Percentiles rank a stretch among this genome's conserved stretches.
phyloP scores from a whole-genome alignment of 2,888 invertebrate genomes.

The Eumerus sabulonum region DNA sequence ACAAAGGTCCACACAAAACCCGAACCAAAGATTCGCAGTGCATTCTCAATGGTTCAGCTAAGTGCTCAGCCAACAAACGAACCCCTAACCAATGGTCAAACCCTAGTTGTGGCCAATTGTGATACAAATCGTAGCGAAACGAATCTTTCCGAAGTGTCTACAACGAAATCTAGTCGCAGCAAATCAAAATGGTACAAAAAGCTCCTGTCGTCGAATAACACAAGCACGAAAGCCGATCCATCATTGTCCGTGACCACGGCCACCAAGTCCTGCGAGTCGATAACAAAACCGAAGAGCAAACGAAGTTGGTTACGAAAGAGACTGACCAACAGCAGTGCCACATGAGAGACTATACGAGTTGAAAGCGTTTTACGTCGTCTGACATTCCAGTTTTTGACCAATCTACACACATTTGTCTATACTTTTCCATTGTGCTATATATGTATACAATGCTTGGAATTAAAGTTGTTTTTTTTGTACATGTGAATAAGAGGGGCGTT shows the following conservation, averaged over 20 bases:
- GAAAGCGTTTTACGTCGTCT: neutral
- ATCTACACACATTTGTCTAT: constrained; percentile 10
- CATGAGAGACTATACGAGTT: neutral
- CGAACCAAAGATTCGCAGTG: constrained; percentile 26
- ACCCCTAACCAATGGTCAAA: neutral
- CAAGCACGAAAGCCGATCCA: constrained; percentile 11
- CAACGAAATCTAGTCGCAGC: constrained; percentile 40
- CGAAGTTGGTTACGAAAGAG: constrained; percentile 34
- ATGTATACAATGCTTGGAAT: constrained; percentile 26
- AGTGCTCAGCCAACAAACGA: constrained; percentile 1
- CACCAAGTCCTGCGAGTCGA: constrained; percentile 35
- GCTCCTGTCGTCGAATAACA: constrained; percentile 10
- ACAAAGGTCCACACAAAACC: constrained; percentile 30
- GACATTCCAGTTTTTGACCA: constrained; percentile 42
- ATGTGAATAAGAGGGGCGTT: neutral
- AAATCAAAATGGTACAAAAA: constrained; percentile 42
- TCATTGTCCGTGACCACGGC: constrained; percentile 16
- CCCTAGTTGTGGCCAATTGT: constrained; percentile 23
- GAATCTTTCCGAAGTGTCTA: constrained; percentile 35
- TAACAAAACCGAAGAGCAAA: constrained; percentile 46
- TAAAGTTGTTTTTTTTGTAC: constrained; percentile 37
- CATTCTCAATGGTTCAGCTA: constrained; percentile 50
- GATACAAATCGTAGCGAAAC: constrained; percentile 41
- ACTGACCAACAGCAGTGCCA: constrained; percentile 23
- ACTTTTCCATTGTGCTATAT: constrained; percentile 34